These are phyloP conservation scores for Oxyura jamaicensis DNA, from an alignment of 2,113 vertebrate species.

Conservation along the genomic window DNA sequence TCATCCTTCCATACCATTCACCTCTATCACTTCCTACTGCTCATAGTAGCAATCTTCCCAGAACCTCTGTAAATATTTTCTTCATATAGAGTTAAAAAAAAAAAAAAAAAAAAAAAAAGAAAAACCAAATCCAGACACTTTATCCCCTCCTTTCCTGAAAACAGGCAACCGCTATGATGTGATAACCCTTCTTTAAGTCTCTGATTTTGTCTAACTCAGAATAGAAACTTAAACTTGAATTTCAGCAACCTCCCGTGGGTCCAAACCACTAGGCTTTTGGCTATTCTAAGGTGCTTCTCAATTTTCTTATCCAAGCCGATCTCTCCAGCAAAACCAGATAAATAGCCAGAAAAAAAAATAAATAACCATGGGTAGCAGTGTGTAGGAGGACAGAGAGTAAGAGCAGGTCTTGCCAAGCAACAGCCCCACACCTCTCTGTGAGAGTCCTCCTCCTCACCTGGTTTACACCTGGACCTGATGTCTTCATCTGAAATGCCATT, in stretches of 20 bases:
- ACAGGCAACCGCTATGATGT: background rate
- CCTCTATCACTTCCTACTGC: background rate
- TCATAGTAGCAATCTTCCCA: background rate
- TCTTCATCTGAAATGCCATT: background rate
- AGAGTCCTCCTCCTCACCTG: background rate
- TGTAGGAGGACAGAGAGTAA: background rate
- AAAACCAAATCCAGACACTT: background rate
- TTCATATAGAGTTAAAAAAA: background rate
- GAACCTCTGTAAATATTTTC: background rate
- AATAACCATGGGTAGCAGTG: background rate
- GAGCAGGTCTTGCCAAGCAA: background rate
- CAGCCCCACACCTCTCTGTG: background rate
- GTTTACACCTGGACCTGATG: background rate
- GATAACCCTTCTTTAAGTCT: conserved; percentile 30
- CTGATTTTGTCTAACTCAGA: background rate
- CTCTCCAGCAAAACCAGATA: background rate
- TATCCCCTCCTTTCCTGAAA: conserved; percentile 6
- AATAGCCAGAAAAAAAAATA: background rate
- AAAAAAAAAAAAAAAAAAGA: background rate
- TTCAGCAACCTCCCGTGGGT: background rate
- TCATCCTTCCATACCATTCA: background rate
- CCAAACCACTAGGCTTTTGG: background rate
- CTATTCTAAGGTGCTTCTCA: conserved; percentile 1
- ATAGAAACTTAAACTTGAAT: background rate
- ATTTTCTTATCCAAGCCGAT: background rate